These are phyloP conservation scores for Brachyistius frenatus DNA, from an alignment of 2,113 vertebrate genomes.

Conservation along the genomic window DNA sequence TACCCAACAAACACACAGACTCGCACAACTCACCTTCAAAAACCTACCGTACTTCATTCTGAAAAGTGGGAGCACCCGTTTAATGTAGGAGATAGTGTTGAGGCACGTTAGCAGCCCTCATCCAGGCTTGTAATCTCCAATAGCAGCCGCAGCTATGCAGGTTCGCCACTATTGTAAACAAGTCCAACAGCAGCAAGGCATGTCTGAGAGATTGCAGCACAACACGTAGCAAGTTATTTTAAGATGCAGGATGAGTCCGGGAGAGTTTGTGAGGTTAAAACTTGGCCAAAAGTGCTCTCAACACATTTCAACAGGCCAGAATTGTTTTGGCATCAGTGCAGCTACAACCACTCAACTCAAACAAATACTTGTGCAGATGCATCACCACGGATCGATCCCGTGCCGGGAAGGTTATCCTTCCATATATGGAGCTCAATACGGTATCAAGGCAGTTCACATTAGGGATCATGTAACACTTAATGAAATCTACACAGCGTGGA, in stretches of 20 bases:
- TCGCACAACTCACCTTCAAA: not conserved
- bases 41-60: not conserved
- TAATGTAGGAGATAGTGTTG: slow-evolving; percentile 19
- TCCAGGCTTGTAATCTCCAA: slow-evolving; percentile 35
- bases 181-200: slow-evolving; percentile 53
- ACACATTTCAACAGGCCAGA: slow-evolving; percentile 35
- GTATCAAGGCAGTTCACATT: not conserved
- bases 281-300: slow-evolving; percentile 49
- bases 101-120: slow-evolving; percentile 7
- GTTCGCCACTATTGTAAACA: slow-evolving; percentile 51
- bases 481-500: not conserved
- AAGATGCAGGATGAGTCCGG: slow-evolving; percentile 47
- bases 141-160: slow-evolving; percentile 33
- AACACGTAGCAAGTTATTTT: slow-evolving; percentile 64
- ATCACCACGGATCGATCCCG: slow-evolving; percentile 41
- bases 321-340: slow-evolving; percentile 41
- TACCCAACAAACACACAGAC: not conserved
- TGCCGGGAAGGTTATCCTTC: slow-evolving; percentile 33
- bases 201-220: slow-evolving; percentile 54
- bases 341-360: slow-evolving; percentile 60
- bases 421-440: slow-evolving; percentile 55
- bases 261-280: slow-evolving; percentile 60
- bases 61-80: slow-evolving; percentile 14
- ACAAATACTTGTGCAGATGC: slow-evolving; percentile 64
- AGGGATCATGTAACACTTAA: not conserved